These are phyloP conservation scores for Sepiola atlantica DNA, from an alignment of 2,888 invertebrate species.

Conservation along the genomic window DNA sequence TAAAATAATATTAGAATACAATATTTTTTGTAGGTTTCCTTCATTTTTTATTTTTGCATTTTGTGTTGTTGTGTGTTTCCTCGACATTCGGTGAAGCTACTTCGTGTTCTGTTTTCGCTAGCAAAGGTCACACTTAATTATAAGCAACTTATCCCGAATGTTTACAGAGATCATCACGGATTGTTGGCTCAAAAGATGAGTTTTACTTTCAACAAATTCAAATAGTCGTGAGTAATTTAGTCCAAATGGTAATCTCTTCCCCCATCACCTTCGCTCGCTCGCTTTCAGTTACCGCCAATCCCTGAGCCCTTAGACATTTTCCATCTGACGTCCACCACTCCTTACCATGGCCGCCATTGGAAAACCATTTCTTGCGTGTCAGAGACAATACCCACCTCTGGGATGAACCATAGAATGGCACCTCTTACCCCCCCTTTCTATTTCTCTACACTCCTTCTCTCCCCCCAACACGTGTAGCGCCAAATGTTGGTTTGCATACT, in stretches of 20 bases:
- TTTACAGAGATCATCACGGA: background rate
- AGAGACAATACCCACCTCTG: background rate
- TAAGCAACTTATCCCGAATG: background rate
- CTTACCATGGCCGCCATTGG: no score
- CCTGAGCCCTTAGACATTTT: background rate
- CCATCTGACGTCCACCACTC: no score
- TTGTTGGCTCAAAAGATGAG: background rate
- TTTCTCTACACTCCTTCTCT: background rate
- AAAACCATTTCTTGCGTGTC: background rate
- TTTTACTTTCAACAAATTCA: background rate
- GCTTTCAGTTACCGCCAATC: background rate
- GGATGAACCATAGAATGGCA: background rate
- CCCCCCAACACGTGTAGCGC: background rate
- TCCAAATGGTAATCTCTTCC: background rate
- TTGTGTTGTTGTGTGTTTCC: background rate
- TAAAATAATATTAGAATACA: no score
- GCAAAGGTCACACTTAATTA: background rate
- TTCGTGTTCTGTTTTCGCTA: background rate
- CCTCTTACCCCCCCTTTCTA: background rate
- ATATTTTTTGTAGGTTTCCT: background rate
- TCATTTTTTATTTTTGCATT: background rate
- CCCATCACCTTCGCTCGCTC: background rate
- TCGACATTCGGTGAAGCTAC: background rate
- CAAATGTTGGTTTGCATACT: background rate
- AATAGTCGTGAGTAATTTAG: background rate